These are phyloP conservation scores for Pangasius djambal DNA, from an alignment of 2,797 vertebrate genomes.

Conservation along the genomic window DNA sequence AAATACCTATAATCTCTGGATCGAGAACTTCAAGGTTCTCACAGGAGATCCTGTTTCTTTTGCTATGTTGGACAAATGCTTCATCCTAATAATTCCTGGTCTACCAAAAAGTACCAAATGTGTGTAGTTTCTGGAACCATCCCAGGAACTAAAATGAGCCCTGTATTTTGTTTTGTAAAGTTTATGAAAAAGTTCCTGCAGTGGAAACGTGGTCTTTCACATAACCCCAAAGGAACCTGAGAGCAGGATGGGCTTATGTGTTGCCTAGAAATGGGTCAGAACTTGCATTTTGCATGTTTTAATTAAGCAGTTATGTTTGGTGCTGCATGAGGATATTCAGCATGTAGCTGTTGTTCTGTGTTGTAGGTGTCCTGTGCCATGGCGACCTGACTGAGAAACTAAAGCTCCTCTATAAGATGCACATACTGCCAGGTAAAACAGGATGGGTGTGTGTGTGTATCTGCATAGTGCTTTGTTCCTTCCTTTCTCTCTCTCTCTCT, in stretches of 20 bases:
- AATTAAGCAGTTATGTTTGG: not conserved
- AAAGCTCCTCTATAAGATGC: constrained; percentile 94
- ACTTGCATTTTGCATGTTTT: not conserved
- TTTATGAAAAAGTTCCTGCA: not conserved
- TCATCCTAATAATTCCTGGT: not conserved
- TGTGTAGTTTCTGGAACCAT: not conserved
- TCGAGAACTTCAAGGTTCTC: too few species aligned
- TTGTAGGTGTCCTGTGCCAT: constrained; percentile 88
- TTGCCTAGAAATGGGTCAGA: not conserved
- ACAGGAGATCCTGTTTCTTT: not conserved
- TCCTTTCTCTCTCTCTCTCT: not conserved
- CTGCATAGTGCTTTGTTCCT: not conserved
- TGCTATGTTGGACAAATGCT: too few species aligned
- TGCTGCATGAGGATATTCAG: not conserved
- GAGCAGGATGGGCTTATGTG: not conserved
- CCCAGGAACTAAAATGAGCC: not conserved
- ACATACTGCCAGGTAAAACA: constrained; percentile 88
- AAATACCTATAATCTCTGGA: too few species aligned
- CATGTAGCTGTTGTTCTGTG: constrained; percentile 31
- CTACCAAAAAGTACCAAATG: not conserved
- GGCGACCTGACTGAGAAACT: constrained; percentile 94
- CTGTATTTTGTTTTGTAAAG: not conserved
- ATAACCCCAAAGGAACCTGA: not conserved
- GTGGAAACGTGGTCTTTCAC: not conserved
- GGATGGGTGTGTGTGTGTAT: not conserved